These are phyloP conservation scores for Pao palembangensis DNA, from an alignment of 2,113 vertebrate species.

Conservation along the genomic window DNA sequence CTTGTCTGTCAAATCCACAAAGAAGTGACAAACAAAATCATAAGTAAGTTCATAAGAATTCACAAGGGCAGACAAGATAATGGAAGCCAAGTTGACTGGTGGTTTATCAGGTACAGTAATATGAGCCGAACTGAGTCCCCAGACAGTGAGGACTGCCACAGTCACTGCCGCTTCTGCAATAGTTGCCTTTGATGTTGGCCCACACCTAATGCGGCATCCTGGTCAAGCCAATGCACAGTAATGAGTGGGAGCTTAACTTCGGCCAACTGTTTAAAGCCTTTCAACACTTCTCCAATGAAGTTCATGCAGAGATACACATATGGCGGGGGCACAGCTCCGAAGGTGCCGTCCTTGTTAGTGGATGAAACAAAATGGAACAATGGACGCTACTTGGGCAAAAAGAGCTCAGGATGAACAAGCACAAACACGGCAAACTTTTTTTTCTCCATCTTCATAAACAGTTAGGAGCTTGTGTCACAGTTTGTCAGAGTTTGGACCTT, in stretches of 20 bases:
- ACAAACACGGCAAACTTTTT: background rate
- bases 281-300: constrained; percentile 24
- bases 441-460: background rate
- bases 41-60: constrained; percentile 34
- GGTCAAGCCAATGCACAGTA: constrained; percentile 39
- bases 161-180: constrained; percentile 41
- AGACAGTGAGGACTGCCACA: constrained; percentile 40
- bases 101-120: constrained; percentile 53
- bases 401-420: constrained; percentile 9
- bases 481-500: constrained; percentile 40
- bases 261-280: constrained; percentile 32
- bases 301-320: constrained; percentile 9
- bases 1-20: constrained; percentile 35
- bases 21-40: constrained; percentile 33
- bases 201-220: constrained; percentile 25
- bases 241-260: constrained; percentile 28
- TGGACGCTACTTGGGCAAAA: background rate
- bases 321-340: background rate
- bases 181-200: constrained; percentile 33
- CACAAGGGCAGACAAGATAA: constrained; percentile 20
- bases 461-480: background rate
- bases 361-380: constrained; percentile 1
- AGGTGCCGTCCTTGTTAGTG: constrained; percentile 16
- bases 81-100: constrained; percentile 30
- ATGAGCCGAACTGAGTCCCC: constrained; percentile 56